Evolutionary conservation across 2,888 invertebrate genomes (phyloP), one percentile per base, ranked within the genome.

Genomic region (Ophion ellenae): DNA sequence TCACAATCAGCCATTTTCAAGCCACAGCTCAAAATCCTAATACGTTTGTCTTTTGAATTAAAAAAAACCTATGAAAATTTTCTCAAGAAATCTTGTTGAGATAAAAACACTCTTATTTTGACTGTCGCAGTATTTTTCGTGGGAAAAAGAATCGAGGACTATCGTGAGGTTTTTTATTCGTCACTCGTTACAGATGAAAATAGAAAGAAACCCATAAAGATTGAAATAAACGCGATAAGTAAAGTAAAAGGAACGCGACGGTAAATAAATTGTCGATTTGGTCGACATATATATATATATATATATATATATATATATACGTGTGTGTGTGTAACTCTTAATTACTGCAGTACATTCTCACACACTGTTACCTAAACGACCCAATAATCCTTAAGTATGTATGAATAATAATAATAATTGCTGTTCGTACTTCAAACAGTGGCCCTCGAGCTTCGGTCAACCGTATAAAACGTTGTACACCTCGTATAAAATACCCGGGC

Each of bases 401-500:
- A 24, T 36, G 45, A 59, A 69, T 69, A 70, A 74, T 67, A 24
- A 76, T 70, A 66, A 70, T 28, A 75, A 78, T 84, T 84, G 82
- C 85, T 87, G 83, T 78, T 84, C 78, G 87, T 85, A 88, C 87
- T 86, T 86, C 71, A 81, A 64, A 53, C 57, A 32, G 71, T 82
- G 81, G 59, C 83, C 80, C 83, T 79, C 71, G 73, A 81, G 77
- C 81, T 75, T 74, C 71, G 84, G 70, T 87, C 85, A 53, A 80
- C 28, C 47, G 74, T 78, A 6, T n/a, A 66, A 73, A 81, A 74
- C 75, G 66, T 78, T 66, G 69, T 70, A 64, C 45, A 77, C 76
- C 71, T 79, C 75, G 53, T 83, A 32, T 67, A 61, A 9, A 61
- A 9, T 61, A 75, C 66, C 73, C 63, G 67, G 67, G 53, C 64